These are phyloP conservation scores for Microctenopoma stevenorrisi DNA, from an alignment of 2,797 vertebrate genomes.

Conservation along the genomic window DNA sequence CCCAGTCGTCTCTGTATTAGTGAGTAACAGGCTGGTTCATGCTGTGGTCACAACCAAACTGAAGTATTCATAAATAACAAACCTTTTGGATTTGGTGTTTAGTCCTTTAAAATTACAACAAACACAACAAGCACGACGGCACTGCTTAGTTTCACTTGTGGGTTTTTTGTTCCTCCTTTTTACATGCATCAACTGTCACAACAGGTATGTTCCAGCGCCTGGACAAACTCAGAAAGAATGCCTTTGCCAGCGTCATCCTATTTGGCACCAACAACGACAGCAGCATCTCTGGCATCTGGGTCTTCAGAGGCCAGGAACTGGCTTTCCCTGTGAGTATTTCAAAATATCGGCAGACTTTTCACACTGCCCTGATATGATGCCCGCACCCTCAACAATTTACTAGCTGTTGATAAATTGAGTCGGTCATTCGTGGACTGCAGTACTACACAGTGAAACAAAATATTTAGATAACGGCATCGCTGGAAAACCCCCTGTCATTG, in stretches of 20 bases:
- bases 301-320: conserved; percentile 92
- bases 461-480: no score
- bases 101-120: no score
- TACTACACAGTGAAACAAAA: not conserved
- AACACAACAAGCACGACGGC: not conserved
- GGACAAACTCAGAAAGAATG: conserved; percentile 94
- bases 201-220: conserved; percentile 94
- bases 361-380: not conserved
- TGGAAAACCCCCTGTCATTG: conserved; percentile 59
- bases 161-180: not conserved
- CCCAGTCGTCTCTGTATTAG: conserved; percentile 69
- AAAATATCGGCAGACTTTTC: not conserved
- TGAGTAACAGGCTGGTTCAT: conserved; percentile 78
- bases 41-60: conserved; percentile 66
- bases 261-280: conserved; percentile 89
- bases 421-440: not conserved
- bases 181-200: not conserved
- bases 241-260: conserved; percentile 91
- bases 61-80: no score
- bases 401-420: not conserved
- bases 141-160: not conserved
- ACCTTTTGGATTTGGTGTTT: not conserved
- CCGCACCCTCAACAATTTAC: not conserved
- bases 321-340: conserved; percentile 86
- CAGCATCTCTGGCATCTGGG: conserved; percentile 91